phyloP scores from a whole-genome alignment of 2,113 vertebrate species.

The Danionella cerebrum region DNA sequence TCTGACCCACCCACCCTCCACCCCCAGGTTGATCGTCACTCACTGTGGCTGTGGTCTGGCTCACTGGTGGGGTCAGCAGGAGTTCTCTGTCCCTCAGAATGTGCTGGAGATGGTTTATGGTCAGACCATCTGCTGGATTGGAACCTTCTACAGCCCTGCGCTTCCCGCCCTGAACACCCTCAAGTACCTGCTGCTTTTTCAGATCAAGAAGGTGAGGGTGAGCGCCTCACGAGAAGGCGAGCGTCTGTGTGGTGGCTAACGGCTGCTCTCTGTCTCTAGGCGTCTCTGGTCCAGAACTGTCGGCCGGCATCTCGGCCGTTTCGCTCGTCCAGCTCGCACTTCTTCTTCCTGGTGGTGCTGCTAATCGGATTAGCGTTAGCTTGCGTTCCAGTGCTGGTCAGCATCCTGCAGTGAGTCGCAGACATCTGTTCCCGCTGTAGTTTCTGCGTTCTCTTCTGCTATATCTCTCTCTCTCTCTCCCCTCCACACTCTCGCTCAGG shows the following conservation, averaged over 20 bases:
- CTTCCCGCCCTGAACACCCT: constrained; percentile 86
- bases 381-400: constrained; percentile 73
- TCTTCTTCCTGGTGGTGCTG: constrained; percentile 86
- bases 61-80: constrained; percentile 78
- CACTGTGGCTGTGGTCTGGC: constrained; percentile 68
- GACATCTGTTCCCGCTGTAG: too few species aligned
- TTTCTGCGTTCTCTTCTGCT: too few species aligned
- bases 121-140: constrained; percentile 97
- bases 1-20: neutral
- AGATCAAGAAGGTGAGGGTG: constrained; percentile 80
- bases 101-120: constrained; percentile 90
- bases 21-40: constrained; percentile 74
- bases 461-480: too few species aligned
- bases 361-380: constrained; percentile 83
- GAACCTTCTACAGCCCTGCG: constrained; percentile 86
- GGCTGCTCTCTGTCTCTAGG: constrained; percentile 46
- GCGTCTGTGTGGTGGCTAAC: too few species aligned
- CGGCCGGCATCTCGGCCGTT: constrained; percentile 77
- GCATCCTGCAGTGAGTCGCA: constrained; percentile 75
- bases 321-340: constrained; percentile 87
- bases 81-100: constrained; percentile 86
- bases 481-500: too few species aligned
- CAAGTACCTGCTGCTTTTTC: constrained; percentile 91
- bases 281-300: constrained; percentile 75
- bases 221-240: too few species aligned